Percentiles rank a stretch among this genome's conserved stretches.
These are phyloP conservation scores for Calvadosia cruxmelitensis DNA, from an alignment of 30 jellyfish, hydroid and myxozoan species.

Conservation along the genomic window DNA sequence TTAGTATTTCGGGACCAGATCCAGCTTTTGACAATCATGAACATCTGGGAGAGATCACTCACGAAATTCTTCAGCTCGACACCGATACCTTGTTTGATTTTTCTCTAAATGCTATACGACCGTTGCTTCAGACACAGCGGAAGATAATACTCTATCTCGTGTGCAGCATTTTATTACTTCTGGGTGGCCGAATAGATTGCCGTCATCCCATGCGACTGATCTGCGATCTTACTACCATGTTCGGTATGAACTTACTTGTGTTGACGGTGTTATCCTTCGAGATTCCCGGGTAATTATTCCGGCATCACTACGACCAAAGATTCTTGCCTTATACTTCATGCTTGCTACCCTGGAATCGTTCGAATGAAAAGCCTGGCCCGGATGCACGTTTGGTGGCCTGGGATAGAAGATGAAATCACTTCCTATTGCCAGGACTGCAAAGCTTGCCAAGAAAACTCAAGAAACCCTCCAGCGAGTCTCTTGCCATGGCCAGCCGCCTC, in stretches of 20 bases:
- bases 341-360: slow-evolving; percentile 19
- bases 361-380: slow-evolving; percentile 10
- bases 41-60: no score
- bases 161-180: slow-evolving; percentile 6
- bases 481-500: slow-evolving; percentile 6
- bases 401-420: no score
- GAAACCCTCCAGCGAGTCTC: no score
- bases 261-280: no score
- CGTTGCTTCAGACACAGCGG: slow-evolving; percentile 8
- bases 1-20: slow-evolving; percentile 15
- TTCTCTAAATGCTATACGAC: slow-evolving; percentile 23
- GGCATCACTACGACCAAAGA: neutral
- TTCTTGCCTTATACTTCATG: slow-evolving; percentile 20
- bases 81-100: slow-evolving; percentile 2
- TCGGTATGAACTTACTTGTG: neutral
- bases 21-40: neutral
- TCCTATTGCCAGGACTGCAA: no score
- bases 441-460: slow-evolving; percentile 13
- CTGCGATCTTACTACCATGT: neutral
- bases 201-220: no score
- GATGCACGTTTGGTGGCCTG: no score
- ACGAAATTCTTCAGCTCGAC: slow-evolving; percentile 13
- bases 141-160: slow-evolving; percentile 17
- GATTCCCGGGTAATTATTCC: slow-evolving; percentile 25
- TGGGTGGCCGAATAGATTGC: slow-evolving; percentile 18